A percentile compares a stretch with the other conserved stretches of the same genome.
Evolutionary conservation across 2,888 invertebrate genomes (phyloP).

Genomic region (Sminthurides aquaticus): DNA sequence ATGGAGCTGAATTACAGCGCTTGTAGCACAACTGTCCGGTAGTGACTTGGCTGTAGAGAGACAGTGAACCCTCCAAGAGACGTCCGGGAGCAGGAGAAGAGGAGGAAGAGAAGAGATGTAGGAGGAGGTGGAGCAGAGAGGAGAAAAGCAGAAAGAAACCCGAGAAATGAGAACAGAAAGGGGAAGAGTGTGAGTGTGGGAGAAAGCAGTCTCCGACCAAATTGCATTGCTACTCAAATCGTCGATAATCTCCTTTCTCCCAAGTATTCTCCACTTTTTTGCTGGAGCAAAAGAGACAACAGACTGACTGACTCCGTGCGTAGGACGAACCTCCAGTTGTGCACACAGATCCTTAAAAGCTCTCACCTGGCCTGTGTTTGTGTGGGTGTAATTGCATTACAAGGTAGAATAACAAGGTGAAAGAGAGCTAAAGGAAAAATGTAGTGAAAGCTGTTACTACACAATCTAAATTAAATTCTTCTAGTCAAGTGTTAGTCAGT

Average conservation of each 20-base stretch:
- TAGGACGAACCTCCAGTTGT: neutral
- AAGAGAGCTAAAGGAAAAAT: no score
- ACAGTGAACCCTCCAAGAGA: no score
- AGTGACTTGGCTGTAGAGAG: no score
- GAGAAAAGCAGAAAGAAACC: slow-evolving; percentile 5
- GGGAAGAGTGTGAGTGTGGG: neutral
- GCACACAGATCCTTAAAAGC: neutral
- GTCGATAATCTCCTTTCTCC: slow-evolving; percentile 1
- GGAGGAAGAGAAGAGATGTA: neutral
- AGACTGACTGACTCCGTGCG: neutral
- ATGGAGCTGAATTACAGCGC: no score
- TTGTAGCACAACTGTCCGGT: no score
- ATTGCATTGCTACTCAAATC: neutral
- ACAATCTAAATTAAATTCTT: no score
- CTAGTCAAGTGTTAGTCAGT: no score
- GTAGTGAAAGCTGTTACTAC: no score
- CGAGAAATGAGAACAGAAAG: neutral
- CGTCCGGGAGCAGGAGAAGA: neutral
- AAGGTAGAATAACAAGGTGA: no score
- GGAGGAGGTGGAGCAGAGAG: slow-evolving; percentile 1
- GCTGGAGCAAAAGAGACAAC: neutral
- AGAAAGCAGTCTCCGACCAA: slow-evolving; percentile 1
- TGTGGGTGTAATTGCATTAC: no score
- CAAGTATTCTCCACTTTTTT: neutral
- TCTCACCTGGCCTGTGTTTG: no score